phyloP scores from a whole-genome alignment of 2,797 vertebrate species.

The Peromyscus attwateri region DNA sequence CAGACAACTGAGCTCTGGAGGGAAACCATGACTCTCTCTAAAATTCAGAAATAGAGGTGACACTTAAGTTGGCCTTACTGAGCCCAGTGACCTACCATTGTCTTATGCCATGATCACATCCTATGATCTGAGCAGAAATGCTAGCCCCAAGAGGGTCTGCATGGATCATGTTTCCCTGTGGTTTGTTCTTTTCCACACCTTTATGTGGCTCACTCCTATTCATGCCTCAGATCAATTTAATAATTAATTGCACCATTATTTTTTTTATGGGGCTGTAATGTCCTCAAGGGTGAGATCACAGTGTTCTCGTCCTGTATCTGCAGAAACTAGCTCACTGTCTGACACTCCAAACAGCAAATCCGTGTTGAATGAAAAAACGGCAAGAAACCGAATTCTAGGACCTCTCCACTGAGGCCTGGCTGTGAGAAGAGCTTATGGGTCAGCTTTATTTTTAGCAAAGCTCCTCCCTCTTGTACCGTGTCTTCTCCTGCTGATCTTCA shows the following conservation, averaged over 20 bases:
- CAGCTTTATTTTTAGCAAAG: neutral
- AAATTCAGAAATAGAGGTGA: neutral
- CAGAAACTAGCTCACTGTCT: neutral
- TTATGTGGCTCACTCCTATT: neutral
- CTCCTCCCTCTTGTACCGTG: neutral
- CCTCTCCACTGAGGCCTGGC: neutral
- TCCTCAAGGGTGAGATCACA: neutral
- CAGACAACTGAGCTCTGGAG: neutral
- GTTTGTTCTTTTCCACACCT: neutral
- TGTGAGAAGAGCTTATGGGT: neutral
- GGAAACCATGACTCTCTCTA: neutral
- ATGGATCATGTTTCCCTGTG: neutral
- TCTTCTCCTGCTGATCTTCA: neutral
- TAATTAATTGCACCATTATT: neutral
- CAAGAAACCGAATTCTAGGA: neutral
- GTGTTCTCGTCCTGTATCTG: neutral
- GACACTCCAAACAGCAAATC: neutral
- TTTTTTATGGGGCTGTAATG: neutral
- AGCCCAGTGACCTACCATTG: rapidly evolving
- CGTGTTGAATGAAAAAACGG: neutral
- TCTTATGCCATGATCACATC: rapidly evolving
- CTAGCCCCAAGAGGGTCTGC: neutral
- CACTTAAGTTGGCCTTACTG: neutral
- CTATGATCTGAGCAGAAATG: neutral
- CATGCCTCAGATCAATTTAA: neutral